phyloP scores from a whole-genome alignment of 2,113 vertebrate genomes.

The Alethe castanea region DNA sequence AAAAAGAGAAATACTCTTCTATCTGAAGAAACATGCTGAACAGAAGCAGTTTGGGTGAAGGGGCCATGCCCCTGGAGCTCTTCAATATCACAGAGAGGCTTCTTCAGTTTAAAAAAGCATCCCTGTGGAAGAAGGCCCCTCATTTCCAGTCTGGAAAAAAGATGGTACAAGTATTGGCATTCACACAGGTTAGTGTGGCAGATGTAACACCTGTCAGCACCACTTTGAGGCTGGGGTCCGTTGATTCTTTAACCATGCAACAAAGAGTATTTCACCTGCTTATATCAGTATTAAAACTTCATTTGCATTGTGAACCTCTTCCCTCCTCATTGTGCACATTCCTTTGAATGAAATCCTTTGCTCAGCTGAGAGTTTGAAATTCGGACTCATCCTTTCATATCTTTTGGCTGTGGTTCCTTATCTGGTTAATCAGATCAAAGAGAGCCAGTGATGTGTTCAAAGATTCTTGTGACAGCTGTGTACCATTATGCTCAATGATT shows the following conservation, averaged over 20 bases:
- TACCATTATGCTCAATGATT: slow-evolving; percentile 25
- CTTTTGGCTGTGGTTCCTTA: slow-evolving; percentile 23
- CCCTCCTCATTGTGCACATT: background rate
- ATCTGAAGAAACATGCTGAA: background rate
- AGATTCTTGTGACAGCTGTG: slow-evolving; percentile 45
- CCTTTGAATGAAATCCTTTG: background rate
- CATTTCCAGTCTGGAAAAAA: background rate
- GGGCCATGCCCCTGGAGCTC: background rate
- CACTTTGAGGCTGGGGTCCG: background rate
- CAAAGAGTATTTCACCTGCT: background rate
- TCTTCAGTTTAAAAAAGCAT: background rate
- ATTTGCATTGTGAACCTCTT: background rate
- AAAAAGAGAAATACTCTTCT: background rate
- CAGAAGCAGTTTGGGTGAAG: background rate
- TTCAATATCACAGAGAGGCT: background rate
- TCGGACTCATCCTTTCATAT: slow-evolving; percentile 20
- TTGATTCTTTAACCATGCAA: background rate
- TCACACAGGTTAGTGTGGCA: background rate
- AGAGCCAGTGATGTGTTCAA: slow-evolving; percentile 16
- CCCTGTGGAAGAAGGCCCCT: background rate
- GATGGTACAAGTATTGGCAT: background rate
- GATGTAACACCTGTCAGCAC: background rate
- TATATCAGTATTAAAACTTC: background rate
- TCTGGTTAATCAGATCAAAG: slow-evolving; percentile 40
- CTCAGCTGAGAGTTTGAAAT: slow-evolving; percentile 32